Conservation (phyloP, 2,113 vertebrate species). For the Malurus melanocephalus region DNA sequence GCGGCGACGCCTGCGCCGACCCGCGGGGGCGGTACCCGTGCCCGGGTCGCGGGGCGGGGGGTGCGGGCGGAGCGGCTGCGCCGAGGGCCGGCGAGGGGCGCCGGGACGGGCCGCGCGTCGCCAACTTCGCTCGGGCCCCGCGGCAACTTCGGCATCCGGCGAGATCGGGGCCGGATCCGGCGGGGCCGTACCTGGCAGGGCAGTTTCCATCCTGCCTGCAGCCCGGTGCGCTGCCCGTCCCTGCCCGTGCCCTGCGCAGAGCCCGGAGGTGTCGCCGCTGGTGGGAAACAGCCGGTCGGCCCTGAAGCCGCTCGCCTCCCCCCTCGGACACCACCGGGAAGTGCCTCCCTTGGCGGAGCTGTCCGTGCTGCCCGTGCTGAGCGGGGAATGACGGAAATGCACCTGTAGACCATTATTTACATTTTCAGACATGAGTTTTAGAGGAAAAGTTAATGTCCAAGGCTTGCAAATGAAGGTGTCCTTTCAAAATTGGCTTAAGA, state of each 20-base stretch:
- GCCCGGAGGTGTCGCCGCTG: neutral
- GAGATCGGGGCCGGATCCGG: neutral
- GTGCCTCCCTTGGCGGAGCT: conserved; percentile 24
- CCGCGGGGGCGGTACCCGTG: neutral
- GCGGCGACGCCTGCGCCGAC: conserved; percentile 21
- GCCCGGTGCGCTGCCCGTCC: neutral
- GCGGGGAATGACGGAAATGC: neutral
- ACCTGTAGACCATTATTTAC: neutral
- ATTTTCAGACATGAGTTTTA: neutral
- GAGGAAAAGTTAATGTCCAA: neutral
- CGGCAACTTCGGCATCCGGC: neutral
- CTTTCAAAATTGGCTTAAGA: neutral
- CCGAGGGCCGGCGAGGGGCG: neutral
- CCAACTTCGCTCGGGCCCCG: neutral
- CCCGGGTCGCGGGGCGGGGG: neutral
- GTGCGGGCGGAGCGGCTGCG: neutral
- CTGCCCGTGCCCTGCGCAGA: neutral
- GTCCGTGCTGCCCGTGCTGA: conserved; percentile 64
- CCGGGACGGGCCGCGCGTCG: neutral
- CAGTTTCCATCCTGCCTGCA: neutral
- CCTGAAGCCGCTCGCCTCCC: too few species aligned
- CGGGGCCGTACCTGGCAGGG: neutral
- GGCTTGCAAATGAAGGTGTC: neutral
- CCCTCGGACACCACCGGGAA: neutral
- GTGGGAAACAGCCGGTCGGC: neutral